Base-by-base conservation (phyloP, 2,113 vertebrate species). In the Scalopus aquaticus region DNA sequence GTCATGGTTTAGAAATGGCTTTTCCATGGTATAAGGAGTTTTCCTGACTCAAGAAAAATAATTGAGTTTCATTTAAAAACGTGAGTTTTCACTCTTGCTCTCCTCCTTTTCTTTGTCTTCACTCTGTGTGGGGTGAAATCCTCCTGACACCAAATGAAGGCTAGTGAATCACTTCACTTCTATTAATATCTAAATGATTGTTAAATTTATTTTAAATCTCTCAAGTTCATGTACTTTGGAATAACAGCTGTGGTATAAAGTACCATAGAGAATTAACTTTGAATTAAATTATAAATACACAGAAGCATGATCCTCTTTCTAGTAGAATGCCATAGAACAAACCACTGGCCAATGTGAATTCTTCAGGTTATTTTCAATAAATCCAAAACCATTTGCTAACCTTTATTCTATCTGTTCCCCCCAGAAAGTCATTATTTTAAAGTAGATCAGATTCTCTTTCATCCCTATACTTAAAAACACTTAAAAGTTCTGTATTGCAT, bases 1-100 rank as follows among this genome's bases (percentile, higher is more conserved):
- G 22, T 16, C 15, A 51, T 67, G 60, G 24, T 82, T 92, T n/a
- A 90, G 26, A 94, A 81, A 84, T 73, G 76, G 54, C 15, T 54
- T 90, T 92, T 72, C 73, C 12, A 67, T 49, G 76, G n/a, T 20
- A 84, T 54, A 89, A 83, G 77, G 60, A 76, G 11, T 94, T 91
- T 92, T 91, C 37, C 73, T 73, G 70, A 60, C 72, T 83, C 37
- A 83, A 87, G 65, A 74, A 95, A 93, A 89, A 49, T 46, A 93
- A 87, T 65, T 83, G 39, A 64, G 32, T 69, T 22, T 94, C 88
- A 86, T 90, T 93, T n/a, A 44, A 91, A 93, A 94, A 67, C 64
- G 24, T 82, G 76, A 67, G 15, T 54, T 91, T 91, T 90, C 19
- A 39, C 17, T 79, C 24, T 28, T 79, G 12, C 8, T 70, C 5